phyloP scores from a whole-genome alignment of 2,797 vertebrate genomes.

The Botia kubotai region DNA sequence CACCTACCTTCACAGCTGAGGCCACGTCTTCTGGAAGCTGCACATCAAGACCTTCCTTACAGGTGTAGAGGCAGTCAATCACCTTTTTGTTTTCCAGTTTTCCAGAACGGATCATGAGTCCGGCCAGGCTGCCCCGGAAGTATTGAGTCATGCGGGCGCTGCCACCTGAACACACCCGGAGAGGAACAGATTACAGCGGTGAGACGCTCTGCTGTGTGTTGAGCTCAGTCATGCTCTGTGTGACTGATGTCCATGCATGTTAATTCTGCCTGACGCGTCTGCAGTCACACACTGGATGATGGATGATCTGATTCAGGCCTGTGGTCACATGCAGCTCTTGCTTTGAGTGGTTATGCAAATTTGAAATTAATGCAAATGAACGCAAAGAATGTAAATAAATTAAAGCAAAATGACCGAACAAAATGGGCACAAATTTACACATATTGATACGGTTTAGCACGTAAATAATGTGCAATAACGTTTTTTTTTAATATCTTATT shows the following conservation, averaged over 20 bases:
- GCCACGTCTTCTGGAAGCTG: conserved; percentile 84
- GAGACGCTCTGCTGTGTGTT: conserved; percentile 45
- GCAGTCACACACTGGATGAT: conserved; percentile 54
- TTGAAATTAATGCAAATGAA: conserved; percentile 39
- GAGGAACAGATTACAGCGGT: conserved; percentile 34
- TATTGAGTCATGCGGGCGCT: conserved; percentile 91
- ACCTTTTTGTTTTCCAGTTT: conserved; percentile 96
- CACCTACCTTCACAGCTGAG: conserved; percentile 85
- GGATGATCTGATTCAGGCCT: conserved; percentile 64
- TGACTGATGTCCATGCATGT: conserved; percentile 86
- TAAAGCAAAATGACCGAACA: conserved; percentile 13
- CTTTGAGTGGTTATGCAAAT: conserved; percentile 24
- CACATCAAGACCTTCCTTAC: conserved; percentile 95
- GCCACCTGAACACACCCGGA: conserved; percentile 79
- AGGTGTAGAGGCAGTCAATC: conserved; percentile 97
- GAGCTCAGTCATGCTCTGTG: conserved; percentile 63
- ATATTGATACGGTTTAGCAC: not conserved
- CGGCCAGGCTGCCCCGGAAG: conserved; percentile 93
- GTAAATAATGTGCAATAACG: no score
- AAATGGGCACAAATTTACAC: not conserved
- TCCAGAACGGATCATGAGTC: conserved; percentile 91
- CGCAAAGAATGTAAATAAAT: conserved; percentile 39
- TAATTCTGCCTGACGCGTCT: conserved; percentile 76
- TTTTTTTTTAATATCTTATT: not conserved
- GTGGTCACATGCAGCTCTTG: conserved; percentile 69